A percentile compares a stretch with the other conserved stretches of the same genome.
phyloP scores from a whole-genome alignment of 1,140 invertebrate species.

The Pteromalus puparum region DNA sequence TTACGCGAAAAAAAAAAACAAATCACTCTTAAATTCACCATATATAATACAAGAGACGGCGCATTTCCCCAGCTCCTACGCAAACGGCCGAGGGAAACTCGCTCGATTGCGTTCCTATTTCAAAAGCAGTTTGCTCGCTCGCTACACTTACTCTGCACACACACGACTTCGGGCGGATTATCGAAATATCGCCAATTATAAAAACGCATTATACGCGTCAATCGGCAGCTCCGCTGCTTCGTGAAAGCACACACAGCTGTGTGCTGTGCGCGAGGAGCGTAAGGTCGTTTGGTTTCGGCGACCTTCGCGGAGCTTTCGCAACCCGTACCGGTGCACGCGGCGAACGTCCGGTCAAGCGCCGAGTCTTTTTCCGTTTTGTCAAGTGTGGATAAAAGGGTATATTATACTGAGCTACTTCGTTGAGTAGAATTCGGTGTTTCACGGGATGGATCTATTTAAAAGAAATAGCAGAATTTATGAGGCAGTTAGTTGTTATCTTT shows the following conservation, averaged over 20 bases:
- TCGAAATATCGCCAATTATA: slow-evolving; percentile 27
- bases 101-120: slow-evolving; percentile 10
- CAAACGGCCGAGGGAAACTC: background rate
- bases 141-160: too few species aligned
- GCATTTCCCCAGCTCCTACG: too few species aligned
- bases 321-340: background rate
- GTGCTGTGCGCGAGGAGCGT: background rate
- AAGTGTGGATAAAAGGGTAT: too few species aligned
- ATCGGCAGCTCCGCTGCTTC: background rate
- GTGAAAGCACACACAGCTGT: background rate
- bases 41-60: background rate
- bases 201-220: background rate
- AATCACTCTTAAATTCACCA: too few species aligned
- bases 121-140: background rate
- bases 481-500: too few species aligned
- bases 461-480: too few species aligned
- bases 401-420: too few species aligned
- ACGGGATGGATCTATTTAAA: too few species aligned
- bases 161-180: background rate
- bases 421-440: too few species aligned
- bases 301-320: slow-evolving; percentile 35
- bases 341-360: background rate
- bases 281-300: slow-evolving; percentile 28
- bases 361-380: slow-evolving; percentile 18
- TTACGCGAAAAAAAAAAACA: too few species aligned